Evolutionary conservation across 2,888 invertebrate species (phyloP), one percentile per base, ranked within the genome.

Genomic region (Hanleya hanleyi): DNA sequence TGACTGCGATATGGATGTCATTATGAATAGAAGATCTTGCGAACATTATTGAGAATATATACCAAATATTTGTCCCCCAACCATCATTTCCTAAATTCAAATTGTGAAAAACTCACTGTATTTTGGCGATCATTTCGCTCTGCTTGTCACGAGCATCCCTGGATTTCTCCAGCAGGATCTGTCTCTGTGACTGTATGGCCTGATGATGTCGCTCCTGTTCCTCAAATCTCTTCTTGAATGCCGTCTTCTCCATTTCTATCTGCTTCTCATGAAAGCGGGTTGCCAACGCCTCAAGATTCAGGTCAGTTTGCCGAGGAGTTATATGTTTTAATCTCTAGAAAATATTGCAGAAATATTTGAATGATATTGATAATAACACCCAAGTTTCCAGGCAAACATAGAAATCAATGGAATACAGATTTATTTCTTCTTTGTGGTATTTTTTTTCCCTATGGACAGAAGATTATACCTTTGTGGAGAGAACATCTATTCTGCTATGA

Each of bases 261-360:
- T 88, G 89, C 70, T 89, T 87, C 73, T 89, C 84, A 68, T 90
- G 89, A 73, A 89, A 90, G 38, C 83, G 82, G 5, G 77, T 76
- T 4, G 86, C 82, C 22, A 90, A 81, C 7, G 85, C 83, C 35
- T 88, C 85, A 18, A 90, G 80, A 73, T 90, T 87, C 37, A 89
- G 75, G 74, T 90, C 90, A 5, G 88, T 86, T 79, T 90, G 90
- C 36, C 90, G 79, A n/a, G 90, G 90, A n/a, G 89, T 90, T 35
- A 84, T 77, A 77, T 88, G 88, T 75, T 89, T 90, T 69, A 90
- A 73, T 66, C 88, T 78, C 90, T 90, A 78, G 15, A 71, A 73
- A 38, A 32, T 33, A 26, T 18, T 57, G 26, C 9, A 57, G n/a
- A 41, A 41, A 12, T 41, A 41, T n/a, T n/a, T n/a, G n/a, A n/a